phyloP scores from a whole-genome alignment of 2,888 invertebrate species.

The Agelastica alni region DNA sequence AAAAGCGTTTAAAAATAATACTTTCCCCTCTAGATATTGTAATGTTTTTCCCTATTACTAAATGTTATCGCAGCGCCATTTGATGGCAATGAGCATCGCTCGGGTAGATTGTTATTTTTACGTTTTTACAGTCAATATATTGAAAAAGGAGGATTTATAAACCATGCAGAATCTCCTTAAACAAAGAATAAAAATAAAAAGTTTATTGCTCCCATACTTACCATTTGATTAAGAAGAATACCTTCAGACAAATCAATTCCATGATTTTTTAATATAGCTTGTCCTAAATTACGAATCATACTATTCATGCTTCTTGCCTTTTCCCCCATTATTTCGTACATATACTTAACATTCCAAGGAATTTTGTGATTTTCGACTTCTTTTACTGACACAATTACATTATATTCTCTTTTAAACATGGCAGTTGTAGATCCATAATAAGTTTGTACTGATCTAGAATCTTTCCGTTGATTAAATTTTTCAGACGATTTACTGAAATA shows the following conservation, averaged over 20 bases:
- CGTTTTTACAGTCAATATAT: too few species aligned
- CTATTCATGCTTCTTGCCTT: slow-evolving; percentile 56
- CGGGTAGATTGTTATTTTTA: too few species aligned
- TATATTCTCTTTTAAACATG: slow-evolving; percentile 27
- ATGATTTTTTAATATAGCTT: slow-evolving; percentile 46
- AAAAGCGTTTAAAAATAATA: too few species aligned
- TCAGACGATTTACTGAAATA: slow-evolving; percentile 23
- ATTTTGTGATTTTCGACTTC: slow-evolving; percentile 27
- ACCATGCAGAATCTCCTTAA: background rate
- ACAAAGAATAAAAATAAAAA: too few species aligned
- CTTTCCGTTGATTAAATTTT: slow-evolving; percentile 30
- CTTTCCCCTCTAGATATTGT: too few species aligned
- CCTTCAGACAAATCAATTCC: slow-evolving; percentile 43
- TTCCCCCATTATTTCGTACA: slow-evolving; percentile 60
- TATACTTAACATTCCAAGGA: slow-evolving; percentile 50
- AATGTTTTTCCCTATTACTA: too few species aligned
- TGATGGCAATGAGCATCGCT: too few species aligned
- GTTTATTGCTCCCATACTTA: too few species aligned
- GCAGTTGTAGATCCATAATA: slow-evolving; percentile 27
- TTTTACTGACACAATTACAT: slow-evolving; percentile 21
- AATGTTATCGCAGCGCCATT: too few species aligned
- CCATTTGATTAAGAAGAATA: slow-evolving; percentile 29
- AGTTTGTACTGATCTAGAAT: slow-evolving; percentile 31
- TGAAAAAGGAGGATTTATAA: too few species aligned
- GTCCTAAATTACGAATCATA: slow-evolving; percentile 50